These are phyloP conservation scores for Atopsyche davidsoni DNA, from an alignment of 1,140 invertebrate genomes.

Conservation along the genomic window DNA sequence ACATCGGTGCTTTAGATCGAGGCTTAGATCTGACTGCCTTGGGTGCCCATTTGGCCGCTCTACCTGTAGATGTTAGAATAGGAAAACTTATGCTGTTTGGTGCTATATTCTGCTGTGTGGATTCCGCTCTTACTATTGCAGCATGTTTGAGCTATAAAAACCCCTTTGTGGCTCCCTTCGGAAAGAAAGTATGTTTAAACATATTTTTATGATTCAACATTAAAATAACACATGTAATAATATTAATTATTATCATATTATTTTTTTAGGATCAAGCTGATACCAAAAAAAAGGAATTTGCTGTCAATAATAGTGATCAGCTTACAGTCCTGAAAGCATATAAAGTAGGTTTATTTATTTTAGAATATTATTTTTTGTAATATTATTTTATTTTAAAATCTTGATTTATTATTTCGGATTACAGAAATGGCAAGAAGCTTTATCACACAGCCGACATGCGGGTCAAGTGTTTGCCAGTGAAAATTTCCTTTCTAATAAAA, in stretches of 20 bases:
- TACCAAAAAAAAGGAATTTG: slow-evolving; percentile 66
- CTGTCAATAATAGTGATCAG: slow-evolving; percentile 71
- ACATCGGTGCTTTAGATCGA: slow-evolving; percentile 82
- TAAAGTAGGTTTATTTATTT: slow-evolving; percentile 49
- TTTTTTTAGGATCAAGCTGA: slow-evolving; percentile 56
- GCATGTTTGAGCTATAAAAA: slow-evolving; percentile 82
- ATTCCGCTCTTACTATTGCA: slow-evolving; percentile 89
- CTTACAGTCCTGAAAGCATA: slow-evolving; percentile 73
- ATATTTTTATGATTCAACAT: not conserved
- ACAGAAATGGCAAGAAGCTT: slow-evolving; percentile 67
- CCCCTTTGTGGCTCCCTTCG: slow-evolving; percentile 72
- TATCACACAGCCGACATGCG: slow-evolving; percentile 51
- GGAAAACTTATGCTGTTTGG: slow-evolving; percentile 88
- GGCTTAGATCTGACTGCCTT: slow-evolving; percentile 76
- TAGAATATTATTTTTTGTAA: slow-evolving; percentile 18
- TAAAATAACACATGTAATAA: not conserved
- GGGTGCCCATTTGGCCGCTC: slow-evolving; percentile 79
- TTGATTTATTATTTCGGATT: slow-evolving; percentile 28
- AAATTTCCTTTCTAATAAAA: slow-evolving; percentile 69
- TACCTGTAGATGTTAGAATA: slow-evolving; percentile 86
- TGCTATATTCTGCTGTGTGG: slow-evolving; percentile 87
- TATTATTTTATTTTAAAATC: slow-evolving; percentile 7
- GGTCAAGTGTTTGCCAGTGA: slow-evolving; percentile 64
- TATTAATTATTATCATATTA: slow-evolving; percentile 10
- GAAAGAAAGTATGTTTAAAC: slow-evolving; percentile 50